These are phyloP conservation scores for Chrysocyon brachyurus DNA, from an alignment of 2,797 vertebrate species.

Conservation along the genomic window DNA sequence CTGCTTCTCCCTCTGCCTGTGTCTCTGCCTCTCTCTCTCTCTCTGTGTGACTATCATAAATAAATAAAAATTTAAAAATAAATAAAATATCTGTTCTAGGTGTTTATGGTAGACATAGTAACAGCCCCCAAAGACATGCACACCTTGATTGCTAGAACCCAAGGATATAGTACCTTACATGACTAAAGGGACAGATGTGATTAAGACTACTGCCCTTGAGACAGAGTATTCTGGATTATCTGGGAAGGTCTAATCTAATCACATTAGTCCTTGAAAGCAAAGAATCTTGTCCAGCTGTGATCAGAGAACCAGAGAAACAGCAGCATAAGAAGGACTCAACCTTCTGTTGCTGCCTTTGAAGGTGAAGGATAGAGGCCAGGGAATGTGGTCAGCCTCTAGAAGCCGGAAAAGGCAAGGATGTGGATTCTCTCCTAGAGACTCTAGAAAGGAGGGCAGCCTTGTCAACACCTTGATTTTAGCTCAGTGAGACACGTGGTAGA, in stretches of 20 bases:
- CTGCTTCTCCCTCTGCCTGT: no score
- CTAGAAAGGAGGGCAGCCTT: background rate
- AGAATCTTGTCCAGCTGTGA: background rate
- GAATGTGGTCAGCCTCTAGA: background rate
- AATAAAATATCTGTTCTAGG: background rate
- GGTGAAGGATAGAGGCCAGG: background rate
- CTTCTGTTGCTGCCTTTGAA: background rate
- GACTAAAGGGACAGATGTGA: background rate
- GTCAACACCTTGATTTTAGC: background rate
- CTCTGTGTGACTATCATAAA: no score
- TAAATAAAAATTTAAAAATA: no score
- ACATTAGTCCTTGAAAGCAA: background rate
- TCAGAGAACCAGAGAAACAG: background rate
- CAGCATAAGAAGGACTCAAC: background rate
- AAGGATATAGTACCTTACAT: background rate
- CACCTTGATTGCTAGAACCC: background rate
- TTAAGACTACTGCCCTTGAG: background rate
- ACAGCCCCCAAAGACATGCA: background rate
- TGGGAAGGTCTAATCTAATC: background rate
- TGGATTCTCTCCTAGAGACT: background rate
- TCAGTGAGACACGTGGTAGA: background rate
- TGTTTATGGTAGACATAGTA: background rate
- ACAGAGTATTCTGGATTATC: background rate
- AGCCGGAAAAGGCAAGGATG: background rate
- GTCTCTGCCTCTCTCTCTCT: no score